These are phyloP conservation scores for Scopus umbretta DNA, from an alignment of 2,113 vertebrate genomes.

Conservation along the genomic window DNA sequence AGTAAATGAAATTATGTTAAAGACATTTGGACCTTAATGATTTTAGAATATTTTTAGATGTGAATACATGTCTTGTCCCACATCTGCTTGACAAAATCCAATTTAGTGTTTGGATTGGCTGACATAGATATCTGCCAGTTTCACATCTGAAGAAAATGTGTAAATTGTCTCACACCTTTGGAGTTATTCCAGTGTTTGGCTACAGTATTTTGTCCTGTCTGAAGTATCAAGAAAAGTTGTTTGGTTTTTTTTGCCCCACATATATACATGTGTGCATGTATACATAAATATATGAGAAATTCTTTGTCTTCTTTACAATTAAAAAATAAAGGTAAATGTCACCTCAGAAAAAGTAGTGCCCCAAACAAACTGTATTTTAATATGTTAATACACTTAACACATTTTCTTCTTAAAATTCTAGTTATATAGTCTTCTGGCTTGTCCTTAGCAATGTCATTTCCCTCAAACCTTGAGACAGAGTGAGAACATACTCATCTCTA, in stretches of 20 bases:
- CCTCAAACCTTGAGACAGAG: neutral
- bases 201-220: neutral
- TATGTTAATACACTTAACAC: neutral
- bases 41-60: neutral
- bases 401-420: neutral
- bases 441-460: neutral
- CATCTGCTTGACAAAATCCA: neutral
- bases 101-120: neutral
- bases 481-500: neutral
- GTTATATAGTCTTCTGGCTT: neutral
- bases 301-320: neutral
- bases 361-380: neutral
- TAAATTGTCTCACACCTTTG: neutral
- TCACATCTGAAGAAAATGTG: neutral
- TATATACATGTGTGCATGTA: neutral
- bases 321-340: neutral
- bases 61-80: neutral
- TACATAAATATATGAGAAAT: neutral
- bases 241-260: accelerated
- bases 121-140: neutral
- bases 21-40: neutral
- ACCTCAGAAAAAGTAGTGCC: neutral
- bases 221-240: neutral
- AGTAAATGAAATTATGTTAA: neutral
- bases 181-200: neutral